These are phyloP conservation scores for Larimichthys polyactis DNA, from an alignment of 2,113 vertebrate species.

Conservation along the genomic window DNA sequence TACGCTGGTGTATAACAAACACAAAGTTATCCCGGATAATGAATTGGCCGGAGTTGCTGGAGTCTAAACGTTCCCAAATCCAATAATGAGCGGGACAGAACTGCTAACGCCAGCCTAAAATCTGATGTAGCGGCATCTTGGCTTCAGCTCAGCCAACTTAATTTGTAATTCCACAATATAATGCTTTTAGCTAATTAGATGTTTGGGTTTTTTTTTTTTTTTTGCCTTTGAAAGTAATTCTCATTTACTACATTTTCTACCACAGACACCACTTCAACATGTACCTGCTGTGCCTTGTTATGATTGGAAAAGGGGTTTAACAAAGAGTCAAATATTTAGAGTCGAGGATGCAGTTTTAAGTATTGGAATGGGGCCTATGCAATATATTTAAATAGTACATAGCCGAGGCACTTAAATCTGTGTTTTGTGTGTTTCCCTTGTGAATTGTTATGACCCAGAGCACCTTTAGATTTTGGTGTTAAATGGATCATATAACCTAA, in stretches of 20 bases:
- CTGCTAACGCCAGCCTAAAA: background rate
- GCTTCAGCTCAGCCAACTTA: background rate
- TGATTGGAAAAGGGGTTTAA: background rate
- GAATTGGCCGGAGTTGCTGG: background rate
- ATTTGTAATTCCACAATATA: background rate
- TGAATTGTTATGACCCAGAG: conserved; percentile 16
- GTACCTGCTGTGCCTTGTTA: background rate
- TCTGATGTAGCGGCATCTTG: background rate
- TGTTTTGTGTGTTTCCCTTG: conserved; percentile 30
- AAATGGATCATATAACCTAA: conserved; percentile 17
- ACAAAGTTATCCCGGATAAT: background rate
- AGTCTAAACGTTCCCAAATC: background rate
- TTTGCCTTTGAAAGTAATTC: background rate
- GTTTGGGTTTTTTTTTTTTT: too few relatives aligned
- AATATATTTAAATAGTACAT: conserved; percentile 27
- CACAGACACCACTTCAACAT: background rate
- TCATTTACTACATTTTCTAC: background rate
- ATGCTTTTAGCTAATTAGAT: too few relatives aligned
- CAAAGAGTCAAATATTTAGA: conserved; percentile 3
- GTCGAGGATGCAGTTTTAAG: conserved; percentile 20
- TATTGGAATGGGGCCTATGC: conserved; percentile 52
- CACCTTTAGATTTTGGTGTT: conserved; percentile 20
- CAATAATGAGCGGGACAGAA: background rate
- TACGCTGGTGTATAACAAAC: background rate
- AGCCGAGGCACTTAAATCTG: conserved; percentile 7